Evolutionary conservation across 2,113 vertebrate genomes (phyloP), one percentile per base, ranked within the genome.

Genomic region (Chrysochloris asiatica): DNA sequence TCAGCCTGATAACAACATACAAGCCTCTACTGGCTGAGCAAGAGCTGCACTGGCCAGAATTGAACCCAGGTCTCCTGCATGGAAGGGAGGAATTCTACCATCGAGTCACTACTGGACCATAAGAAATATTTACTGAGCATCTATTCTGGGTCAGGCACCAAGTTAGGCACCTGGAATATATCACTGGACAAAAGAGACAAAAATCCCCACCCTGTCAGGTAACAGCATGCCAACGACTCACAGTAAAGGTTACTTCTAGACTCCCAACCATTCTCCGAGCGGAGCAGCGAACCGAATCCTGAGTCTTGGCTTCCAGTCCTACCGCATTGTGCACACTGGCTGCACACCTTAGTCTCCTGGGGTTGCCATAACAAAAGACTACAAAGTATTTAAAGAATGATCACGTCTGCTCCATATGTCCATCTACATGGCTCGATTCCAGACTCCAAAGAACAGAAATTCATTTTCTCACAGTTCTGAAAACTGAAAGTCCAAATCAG

Each of bases 261-360:
- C 36, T 63, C 86, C n/a, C 26, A 86, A 86, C 59, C 3, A 1
- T 26, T 61, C 36, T 50, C 24, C 17, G 67, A 36, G 33, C 7
- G 38, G 82, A 43, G 26, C 3, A 56, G 54, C 33, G 33, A 71
- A 78, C 21, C 19, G 59, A 28, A 22, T 14, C 3, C 7, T 0
- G 6, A 1, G 24, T 17, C 50, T 41, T 43, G 30, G 26, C 19
- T 48, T 33, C 36, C 2, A 1, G 30, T 47, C 48, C 75, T 19
- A 4, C 4, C 2, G 3, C 5, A 13, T 33, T 3, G 3, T 7
- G 61, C 38, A 2, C 10, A 1, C 9, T 21, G 4, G 1, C 28
- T 19, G 16, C 30, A 63, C 6, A 28, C 33, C 59, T 63, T 33
- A 30, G 67, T 9, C 30, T 38, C 67, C 67, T 69, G 10, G n/a